Base-by-base conservation (phyloP, 2,888 invertebrate genomes). In the Chymomyza procnemis region DNA sequence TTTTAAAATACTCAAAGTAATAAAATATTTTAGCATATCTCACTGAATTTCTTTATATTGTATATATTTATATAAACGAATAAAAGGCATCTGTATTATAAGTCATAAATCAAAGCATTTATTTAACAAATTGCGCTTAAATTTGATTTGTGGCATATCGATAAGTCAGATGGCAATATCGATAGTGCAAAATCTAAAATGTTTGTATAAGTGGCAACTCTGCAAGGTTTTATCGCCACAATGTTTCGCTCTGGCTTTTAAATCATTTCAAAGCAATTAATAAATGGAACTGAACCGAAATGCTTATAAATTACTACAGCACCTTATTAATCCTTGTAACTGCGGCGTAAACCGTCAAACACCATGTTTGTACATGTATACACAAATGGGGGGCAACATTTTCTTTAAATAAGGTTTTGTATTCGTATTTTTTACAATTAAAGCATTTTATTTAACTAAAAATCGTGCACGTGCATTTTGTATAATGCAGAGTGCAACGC, bases 401-500 rank as follows among this genome's bases (percentile, higher is more conserved):
- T 22, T 22, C 26, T 26, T 26, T 26, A 6, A 4, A 26, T 26
- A 26, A 6, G 26, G 26, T 26, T 26, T 41, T 41, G 34, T 41
- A 41, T 41, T 41, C 34, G 34, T 41, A 3, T 41, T 1, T 41
- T 12, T 79, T 81, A 84, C 71, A 82, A 81, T 81, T 76, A 70
- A 74, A 81, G 83, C 83, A 71, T 64, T 70, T 83, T 79, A 74
- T 76, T 82, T 79, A 72, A 82, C 80, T 83, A 82, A 65, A 26
- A 73, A 64, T 65, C 50, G 64, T 65, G 55, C 66, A 57, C 55
- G 18, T 14, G 5, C 48, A 52, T 26, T 26, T 26, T 6, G 6
- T 26, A 2, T 26, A 26, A 26, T 3, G 26, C 26, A 26, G 6
- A 26, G 46, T 19, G 50, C 46, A 26, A n/a, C 56, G 64, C 71